Percentiles rank a stretch among this genome's conserved stretches.
Evolutionary conservation across 1,140 invertebrate species (phyloP).

Genomic region (Penaeus chinensis): DNA sequence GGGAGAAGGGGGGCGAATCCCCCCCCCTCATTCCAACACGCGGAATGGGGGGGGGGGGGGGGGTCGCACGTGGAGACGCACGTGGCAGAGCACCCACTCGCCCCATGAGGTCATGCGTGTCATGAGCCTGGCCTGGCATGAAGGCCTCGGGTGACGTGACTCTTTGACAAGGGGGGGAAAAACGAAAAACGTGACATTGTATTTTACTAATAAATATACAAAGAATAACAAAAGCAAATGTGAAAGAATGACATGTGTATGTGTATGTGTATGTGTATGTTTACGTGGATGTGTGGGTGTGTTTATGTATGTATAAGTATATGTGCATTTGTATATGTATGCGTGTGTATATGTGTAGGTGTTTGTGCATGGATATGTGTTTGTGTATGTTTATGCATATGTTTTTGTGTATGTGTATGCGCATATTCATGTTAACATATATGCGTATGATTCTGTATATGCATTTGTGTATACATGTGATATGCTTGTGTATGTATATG

Average conservation of each 20-base stretch:
- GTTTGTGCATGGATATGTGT: constrained; percentile 15
- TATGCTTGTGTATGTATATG: background rate
- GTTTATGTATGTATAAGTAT: background rate
- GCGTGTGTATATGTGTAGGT: background rate
- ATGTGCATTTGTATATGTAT: background rate
- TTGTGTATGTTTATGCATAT: constrained; percentile 2
- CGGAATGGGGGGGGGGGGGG: background rate
- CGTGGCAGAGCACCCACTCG: no score
- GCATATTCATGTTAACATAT: background rate
- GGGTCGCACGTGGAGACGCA: background rate
- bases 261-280: background rate
- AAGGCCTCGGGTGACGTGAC: no score
- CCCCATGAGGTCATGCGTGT: no score
- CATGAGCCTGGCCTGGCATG: no score
- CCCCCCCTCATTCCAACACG: background rate
- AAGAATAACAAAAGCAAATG: no score
- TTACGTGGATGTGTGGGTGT: background rate
- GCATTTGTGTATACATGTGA: background rate
- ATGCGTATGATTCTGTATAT: background rate
- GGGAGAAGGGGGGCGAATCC: no score
- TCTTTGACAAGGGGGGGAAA: no score
- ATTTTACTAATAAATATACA: background rate
- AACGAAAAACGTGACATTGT: no score
- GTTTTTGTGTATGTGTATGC: background rate
- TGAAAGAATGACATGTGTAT: background rate